Evolutionary conservation across 2,888 invertebrate genomes (phyloP).

Genomic region (Lacanobia oleracea): DNA sequence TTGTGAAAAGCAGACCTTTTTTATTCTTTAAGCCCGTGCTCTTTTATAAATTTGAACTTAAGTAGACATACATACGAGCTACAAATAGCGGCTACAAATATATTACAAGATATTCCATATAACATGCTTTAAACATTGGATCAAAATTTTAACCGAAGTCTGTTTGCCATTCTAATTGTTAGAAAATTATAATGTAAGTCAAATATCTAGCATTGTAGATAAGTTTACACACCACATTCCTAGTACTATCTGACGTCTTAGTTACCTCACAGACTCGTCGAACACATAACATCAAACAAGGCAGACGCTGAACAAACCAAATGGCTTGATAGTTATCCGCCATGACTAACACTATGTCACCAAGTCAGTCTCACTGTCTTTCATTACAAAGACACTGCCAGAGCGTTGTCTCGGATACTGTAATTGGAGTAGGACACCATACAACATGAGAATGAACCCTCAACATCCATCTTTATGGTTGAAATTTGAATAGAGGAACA

Average conservation of each 20-base stretch:
- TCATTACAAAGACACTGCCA: slow-evolving; percentile 77
- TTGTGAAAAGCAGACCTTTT: not conserved
- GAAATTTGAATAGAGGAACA: slow-evolving; percentile 53
- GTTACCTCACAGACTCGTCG: not conserved
- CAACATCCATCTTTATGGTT: slow-evolving; percentile 53
- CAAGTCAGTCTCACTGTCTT: slow-evolving; percentile 65
- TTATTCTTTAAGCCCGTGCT: not conserved
- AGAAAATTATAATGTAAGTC: not conserved
- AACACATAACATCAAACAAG: slow-evolving; percentile 32
- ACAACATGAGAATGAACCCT: slow-evolving; percentile 58
- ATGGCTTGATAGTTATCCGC: slow-evolving; percentile 52
- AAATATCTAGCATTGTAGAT: not conserved
- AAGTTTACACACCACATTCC: slow-evolving; percentile 4
- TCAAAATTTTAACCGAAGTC: not conserved
- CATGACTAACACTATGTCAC: slow-evolving; percentile 60
- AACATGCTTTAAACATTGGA: not conserved
- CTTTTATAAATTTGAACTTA: not conserved
- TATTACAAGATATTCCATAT: not conserved
- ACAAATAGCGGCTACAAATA: not conserved
- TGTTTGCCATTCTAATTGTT: too few relatives aligned
- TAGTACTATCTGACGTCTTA: not conserved
- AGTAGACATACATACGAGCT: not conserved
- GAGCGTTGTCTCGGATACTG: slow-evolving; percentile 63
- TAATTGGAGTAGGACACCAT: slow-evolving; percentile 63
- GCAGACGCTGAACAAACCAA: slow-evolving; percentile 23